Percentiles rank a stretch among this genome's conserved stretches.
These are phyloP conservation scores for Ibidorhyncha struthersii DNA, from an alignment of 2,113 vertebrate species.

Conservation along the genomic window DNA sequence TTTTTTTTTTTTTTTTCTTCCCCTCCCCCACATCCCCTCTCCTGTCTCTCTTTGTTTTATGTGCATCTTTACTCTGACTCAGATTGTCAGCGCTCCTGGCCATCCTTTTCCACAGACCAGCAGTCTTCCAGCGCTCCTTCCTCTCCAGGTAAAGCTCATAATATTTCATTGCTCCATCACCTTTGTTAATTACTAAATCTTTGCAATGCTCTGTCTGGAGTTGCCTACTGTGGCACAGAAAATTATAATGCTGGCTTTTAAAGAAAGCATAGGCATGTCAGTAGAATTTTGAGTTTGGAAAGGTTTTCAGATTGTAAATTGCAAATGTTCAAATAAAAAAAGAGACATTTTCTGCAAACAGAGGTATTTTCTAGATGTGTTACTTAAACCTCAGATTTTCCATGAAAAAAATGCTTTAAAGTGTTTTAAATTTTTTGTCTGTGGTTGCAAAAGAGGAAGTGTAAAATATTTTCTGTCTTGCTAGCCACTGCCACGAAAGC, in stretches of 20 bases:
- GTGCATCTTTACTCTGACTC: constrained; percentile 60
- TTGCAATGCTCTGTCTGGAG: background rate
- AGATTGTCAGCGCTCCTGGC: constrained; percentile 85
- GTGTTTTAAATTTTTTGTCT: background rate
- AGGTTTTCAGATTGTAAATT: background rate
- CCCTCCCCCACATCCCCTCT: too few relatives aligned
- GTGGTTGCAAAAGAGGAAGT: background rate
- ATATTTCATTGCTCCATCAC: constrained; percentile 37
- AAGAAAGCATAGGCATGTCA: background rate
- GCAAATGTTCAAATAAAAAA: background rate
- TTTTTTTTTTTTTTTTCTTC: background rate
- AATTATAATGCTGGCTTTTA: background rate
- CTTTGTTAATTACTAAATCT: background rate
- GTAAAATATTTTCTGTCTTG: background rate
- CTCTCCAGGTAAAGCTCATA: constrained; percentile 77
- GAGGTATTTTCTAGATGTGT: background rate
- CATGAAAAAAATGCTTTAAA: background rate
- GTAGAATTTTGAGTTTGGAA: background rate
- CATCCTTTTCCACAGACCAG: constrained; percentile 81
- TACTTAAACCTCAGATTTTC: background rate
- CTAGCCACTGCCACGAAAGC: background rate
- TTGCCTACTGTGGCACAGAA: background rate
- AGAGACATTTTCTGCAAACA: background rate
- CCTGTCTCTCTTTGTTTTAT: constrained; percentile 16
- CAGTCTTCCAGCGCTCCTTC: constrained; percentile 74